Conservation (phyloP, 2,797 vertebrate genomes). For the Eidolon dupreanum region DNA sequence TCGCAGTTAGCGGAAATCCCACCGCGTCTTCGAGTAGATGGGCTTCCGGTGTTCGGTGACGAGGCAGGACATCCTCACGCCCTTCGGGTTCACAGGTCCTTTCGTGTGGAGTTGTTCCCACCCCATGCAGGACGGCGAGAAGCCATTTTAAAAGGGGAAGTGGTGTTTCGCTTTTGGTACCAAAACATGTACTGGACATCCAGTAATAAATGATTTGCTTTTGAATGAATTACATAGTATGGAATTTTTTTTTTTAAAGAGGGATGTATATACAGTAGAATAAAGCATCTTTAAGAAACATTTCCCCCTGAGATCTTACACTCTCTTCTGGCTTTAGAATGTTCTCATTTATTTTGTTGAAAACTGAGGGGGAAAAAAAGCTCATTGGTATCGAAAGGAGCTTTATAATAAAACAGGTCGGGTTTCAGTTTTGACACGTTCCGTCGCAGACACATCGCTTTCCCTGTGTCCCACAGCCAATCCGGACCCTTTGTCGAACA, state of each 20-base stretch:
- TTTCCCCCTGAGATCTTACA: constrained; percentile 71
- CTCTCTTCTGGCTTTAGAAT: constrained; percentile 77
- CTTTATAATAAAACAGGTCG: constrained; percentile 88
- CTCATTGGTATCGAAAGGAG: constrained; percentile 80
- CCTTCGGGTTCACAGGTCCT: rapidly evolving
- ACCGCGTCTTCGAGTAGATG: neutral
- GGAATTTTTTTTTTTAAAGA: constrained; percentile 72
- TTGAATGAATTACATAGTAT: constrained; percentile 66
- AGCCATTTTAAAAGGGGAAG: constrained; percentile 59
- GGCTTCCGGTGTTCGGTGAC: neutral
- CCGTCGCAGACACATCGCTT: constrained; percentile 89
- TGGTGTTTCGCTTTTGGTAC: constrained; percentile 72
- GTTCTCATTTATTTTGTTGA: constrained; percentile 85
- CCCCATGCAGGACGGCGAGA: rapidly evolving
- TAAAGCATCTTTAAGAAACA: constrained; percentile 71
- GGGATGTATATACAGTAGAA: constrained; percentile 37
- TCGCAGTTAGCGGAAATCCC: neutral
- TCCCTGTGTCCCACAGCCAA: constrained; percentile 86
- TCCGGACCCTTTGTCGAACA: constrained; percentile 90
- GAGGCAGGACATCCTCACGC: neutral
- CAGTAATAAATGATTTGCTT: constrained; percentile 68
- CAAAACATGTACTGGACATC: constrained; percentile 59
- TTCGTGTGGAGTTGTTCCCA: neutral
- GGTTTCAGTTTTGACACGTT: constrained; percentile 88
- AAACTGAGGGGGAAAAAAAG: constrained; percentile 64